phyloP scores from a whole-genome alignment of 2,888 invertebrate species.

The Leuctra nigra region DNA sequence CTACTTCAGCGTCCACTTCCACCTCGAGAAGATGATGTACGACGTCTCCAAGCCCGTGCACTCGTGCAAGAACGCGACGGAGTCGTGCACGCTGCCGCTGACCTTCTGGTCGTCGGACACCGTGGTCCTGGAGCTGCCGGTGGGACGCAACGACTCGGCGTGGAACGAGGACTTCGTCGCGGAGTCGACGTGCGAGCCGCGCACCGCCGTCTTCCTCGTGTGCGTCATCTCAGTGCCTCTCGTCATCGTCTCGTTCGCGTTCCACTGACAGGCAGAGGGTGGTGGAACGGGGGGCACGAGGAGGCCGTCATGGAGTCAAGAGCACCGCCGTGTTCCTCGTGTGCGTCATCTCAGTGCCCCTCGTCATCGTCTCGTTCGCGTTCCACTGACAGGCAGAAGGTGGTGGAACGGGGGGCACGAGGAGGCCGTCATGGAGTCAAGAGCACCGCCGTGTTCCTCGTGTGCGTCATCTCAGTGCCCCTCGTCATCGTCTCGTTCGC shows the following conservation, averaged over 20 bases:
- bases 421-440: slow-evolving; percentile 64
- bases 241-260: slow-evolving; percentile 62
- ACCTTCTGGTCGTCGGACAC: slow-evolving; percentile 63
- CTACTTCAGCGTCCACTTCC: slow-evolving; percentile 60
- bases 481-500: slow-evolving; percentile 63
- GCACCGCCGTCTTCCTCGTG: slow-evolving; percentile 59
- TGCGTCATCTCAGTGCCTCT: slow-evolving; percentile 66
- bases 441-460: slow-evolving; percentile 61
- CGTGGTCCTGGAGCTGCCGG: slow-evolving; percentile 61
- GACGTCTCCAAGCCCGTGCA: slow-evolving; percentile 55
- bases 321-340: slow-evolving; percentile 60
- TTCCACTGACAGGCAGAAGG: slow-evolving; percentile 58
- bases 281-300: no score
- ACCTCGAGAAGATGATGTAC: slow-evolving; percentile 63
- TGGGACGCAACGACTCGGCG: slow-evolving; percentile 54
- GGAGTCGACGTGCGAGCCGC: slow-evolving; percentile 65
- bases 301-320: slow-evolving; percentile 66
- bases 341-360: slow-evolving; percentile 63
- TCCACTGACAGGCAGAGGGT: slow-evolving; percentile 55
- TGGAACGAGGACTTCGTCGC: slow-evolving; percentile 71
- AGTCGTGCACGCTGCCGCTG: slow-evolving; percentile 55
- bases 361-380: slow-evolving; percentile 62
- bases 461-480: slow-evolving; percentile 64
- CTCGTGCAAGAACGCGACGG: slow-evolving; percentile 56
- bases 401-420: no score